These are phyloP conservation scores for Fundulus diaphanus DNA, from an alignment of 2,797 vertebrate genomes.

Conservation along the genomic window DNA sequence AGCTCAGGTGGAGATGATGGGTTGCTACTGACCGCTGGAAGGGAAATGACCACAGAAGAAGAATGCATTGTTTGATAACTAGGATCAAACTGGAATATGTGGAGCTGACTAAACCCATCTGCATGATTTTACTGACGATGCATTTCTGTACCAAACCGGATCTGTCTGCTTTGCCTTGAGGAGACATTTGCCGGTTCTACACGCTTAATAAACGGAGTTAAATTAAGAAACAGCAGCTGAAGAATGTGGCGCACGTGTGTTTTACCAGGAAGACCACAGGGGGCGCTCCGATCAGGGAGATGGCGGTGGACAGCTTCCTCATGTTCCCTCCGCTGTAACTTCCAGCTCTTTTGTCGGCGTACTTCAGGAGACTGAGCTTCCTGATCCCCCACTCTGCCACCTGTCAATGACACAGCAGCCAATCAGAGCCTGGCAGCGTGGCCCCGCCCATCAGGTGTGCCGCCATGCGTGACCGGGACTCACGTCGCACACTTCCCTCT, in stretches of 20 bases:
- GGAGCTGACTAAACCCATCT: no score
- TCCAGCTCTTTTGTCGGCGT: constrained; percentile 90
- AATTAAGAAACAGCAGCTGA: no score
- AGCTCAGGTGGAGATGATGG: no score
- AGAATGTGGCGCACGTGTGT: not conserved
- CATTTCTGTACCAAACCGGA: no score
- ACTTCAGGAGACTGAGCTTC: constrained; percentile 92
- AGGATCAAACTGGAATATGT: no score
- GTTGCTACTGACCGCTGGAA: no score
- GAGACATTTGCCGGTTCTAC: no score
- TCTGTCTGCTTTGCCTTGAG: no score
- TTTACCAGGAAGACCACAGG: constrained; percentile 95
- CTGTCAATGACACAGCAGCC: constrained; percentile 48
- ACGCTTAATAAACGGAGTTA: no score
- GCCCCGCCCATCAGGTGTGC: not conserved
- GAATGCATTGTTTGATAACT: no score
- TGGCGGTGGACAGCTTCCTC: constrained; percentile 95
- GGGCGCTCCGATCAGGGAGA: constrained; percentile 93
- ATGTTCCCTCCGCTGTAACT: constrained; percentile 96
- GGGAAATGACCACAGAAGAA: no score
- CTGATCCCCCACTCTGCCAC: constrained; percentile 91
- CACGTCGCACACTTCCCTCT: constrained; percentile 94
- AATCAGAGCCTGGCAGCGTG: not conserved
- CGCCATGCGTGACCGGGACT: constrained; percentile 20
- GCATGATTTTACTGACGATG: no score